Evolutionary conservation across 2,888 invertebrate species (phyloP).

Genomic region (Lysandra bellargus): DNA sequence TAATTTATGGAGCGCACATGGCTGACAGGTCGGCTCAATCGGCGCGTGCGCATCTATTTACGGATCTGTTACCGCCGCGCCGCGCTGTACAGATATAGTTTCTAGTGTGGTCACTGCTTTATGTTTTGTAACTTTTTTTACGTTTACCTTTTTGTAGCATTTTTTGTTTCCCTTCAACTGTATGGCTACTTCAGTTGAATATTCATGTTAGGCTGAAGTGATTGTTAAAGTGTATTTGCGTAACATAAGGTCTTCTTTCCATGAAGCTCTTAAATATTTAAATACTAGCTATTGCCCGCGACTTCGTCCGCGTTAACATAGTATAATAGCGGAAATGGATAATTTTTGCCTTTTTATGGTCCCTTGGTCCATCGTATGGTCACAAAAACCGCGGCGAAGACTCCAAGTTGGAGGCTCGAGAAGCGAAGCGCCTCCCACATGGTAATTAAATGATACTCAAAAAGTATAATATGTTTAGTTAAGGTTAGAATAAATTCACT

Average conservation of each 20-base stretch:
- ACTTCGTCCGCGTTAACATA: no score
- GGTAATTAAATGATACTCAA: no score
- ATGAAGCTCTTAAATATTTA: background rate
- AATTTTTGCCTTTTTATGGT: no score
- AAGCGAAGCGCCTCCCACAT: no score
- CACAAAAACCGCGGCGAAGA: no score
- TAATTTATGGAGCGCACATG: constrained; percentile 44
- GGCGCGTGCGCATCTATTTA: constrained; percentile 52
- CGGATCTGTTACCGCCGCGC: constrained; percentile 42
- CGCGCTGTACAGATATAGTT: constrained; percentile 29
- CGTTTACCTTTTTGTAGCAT: constrained; percentile 3
- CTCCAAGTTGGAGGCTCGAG: no score
- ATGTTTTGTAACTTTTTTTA: constrained; percentile 15
- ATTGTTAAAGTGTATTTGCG: background rate
- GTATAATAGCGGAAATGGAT: no score
- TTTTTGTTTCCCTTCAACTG: background rate
- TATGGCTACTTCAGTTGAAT: background rate
- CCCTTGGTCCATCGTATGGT: no score
- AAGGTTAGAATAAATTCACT: no score
- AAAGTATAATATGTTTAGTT: no score
- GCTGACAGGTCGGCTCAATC: constrained; percentile 42
- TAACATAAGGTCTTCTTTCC: background rate
- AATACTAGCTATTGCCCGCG: background rate
- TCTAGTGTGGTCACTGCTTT: constrained; percentile 30
- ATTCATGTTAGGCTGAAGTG: constrained; percentile 1